Evolutionary conservation across 2,797 vertebrate genomes (phyloP).

Genomic region (Psittacula derbiana): DNA sequence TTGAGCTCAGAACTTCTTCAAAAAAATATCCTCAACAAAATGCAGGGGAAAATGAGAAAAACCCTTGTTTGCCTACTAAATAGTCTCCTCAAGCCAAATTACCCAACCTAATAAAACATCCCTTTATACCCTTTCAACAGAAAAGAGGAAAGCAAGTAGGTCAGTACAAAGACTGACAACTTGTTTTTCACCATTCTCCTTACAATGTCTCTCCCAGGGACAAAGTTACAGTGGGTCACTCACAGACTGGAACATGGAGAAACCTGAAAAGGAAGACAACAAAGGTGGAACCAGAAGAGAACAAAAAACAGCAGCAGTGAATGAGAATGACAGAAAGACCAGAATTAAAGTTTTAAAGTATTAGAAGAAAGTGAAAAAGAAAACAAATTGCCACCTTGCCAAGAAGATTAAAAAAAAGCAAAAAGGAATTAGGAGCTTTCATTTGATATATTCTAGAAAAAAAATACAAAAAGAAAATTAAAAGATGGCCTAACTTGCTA

Average conservation of each 20-base stretch:
- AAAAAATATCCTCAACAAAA: not conserved
- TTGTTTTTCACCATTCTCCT: not conserved
- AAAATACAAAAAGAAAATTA: not conserved
- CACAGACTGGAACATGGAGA: not conserved
- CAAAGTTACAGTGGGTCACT: not conserved
- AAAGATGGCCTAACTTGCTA: not conserved
- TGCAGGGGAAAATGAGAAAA: not conserved
- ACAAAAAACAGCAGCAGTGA: not conserved
- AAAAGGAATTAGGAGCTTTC: not conserved
- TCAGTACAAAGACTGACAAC: not conserved
- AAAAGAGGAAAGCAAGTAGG: not conserved
- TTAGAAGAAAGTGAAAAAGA: not conserved
- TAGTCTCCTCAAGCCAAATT: not conserved
- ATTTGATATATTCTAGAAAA: not conserved
- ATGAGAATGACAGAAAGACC: not conserved
- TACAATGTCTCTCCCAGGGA: not conserved
- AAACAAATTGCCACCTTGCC: not conserved
- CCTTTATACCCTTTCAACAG: not conserved
- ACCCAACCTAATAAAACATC: not conserved
- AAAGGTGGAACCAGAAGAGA: not conserved
- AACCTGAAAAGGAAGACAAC: not conserved
- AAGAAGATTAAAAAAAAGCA: not conserved
- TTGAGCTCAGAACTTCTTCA: not conserved
- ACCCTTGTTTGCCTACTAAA: not conserved
- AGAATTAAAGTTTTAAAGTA: not conserved